Evolutionary conservation across 2,113 vertebrate genomes (phyloP).

Genomic region (Chaenogobius annularis): DNA sequence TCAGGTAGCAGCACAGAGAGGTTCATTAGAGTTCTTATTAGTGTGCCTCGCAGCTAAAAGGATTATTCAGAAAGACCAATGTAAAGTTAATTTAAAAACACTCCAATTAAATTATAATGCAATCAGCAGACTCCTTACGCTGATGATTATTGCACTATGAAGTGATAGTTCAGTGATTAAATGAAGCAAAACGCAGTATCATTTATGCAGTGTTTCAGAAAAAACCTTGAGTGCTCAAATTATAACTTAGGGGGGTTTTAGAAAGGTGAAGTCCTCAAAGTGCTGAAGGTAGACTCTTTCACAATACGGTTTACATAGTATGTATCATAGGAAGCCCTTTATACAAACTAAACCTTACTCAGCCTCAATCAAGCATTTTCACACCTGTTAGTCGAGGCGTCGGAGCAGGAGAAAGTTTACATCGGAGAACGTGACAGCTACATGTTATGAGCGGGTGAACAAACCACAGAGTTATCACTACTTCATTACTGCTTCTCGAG

Average conservation of each 20-base stretch:
- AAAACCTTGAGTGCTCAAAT: not conserved
- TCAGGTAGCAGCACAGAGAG: not conserved
- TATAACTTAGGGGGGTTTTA: not conserved
- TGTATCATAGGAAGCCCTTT: no score
- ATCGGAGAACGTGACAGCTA: no score
- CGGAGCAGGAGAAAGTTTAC: no score
- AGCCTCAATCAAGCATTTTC: no score
- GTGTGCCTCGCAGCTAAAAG: constrained; percentile 1
- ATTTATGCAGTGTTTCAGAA: not conserved
- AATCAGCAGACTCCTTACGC: not conserved
- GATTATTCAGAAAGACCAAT: not conserved
- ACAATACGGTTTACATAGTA: no score
- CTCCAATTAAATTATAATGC: not conserved
- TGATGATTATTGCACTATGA: not conserved
- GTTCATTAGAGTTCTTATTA: constrained; percentile 12
- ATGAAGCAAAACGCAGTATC: not conserved
- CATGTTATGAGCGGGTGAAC: no score
- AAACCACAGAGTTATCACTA: no score
- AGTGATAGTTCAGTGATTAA: not conserved
- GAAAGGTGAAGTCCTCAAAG: no score
- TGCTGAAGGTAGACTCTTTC: no score
- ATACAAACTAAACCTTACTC: no score
- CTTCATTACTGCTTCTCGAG: no score
- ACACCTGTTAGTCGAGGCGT: no score
- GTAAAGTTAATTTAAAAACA: not conserved